Evolutionary conservation across 2,113 vertebrate genomes (phyloP), one percentile per base, ranked within the genome.

Genomic region (Mesembrinibis cayennensis): DNA sequence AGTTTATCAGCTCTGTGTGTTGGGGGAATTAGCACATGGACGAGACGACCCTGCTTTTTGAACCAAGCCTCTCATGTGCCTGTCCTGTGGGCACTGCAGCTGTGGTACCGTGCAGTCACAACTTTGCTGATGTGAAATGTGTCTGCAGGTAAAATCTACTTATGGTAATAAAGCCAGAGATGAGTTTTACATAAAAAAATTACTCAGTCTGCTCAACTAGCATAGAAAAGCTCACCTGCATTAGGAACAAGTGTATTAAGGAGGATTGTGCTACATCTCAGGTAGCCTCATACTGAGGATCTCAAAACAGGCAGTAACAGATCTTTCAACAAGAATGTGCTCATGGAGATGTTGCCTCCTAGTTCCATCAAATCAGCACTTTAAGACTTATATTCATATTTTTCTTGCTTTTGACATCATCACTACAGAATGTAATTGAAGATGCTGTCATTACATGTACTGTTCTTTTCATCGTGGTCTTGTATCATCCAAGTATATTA

Each of bases 91-190:
- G 10, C 21, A 56, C 11, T 3, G 9, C 36, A 69, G 53, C 42
- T 20, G 10, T 2, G 16, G 10, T 8, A 40, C 15, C 3, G 2
- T 9, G 4, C 49, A 13, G 27, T 40, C 65, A 58, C 36, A 21
- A 3, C 19, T 50, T 21, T 7, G 18, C 36, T 42, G 18, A 6
- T 0, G 2, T 5, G 8, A 9, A 44, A 9, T 1, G 14, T 40
- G 16, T 16, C 30, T 34, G 36, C 25, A 36, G 21, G 22, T 34
- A 5, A 22, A 40, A 86, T 10, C 10, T 29, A 26, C 32, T 71
- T 30, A 7, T 1, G 7, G 18, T 23, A 82, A 61, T 18, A 67
- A 49, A 61, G 45, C 10, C 34, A 73, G 53, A 78, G 6, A 18
- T 3, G n/a, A 27, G 38, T 23, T 27, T 30, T 65, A 42, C 14